Conservation (phyloP, 1,140 invertebrate genomes). For the Maconellicoccus hirsutus region DNA sequence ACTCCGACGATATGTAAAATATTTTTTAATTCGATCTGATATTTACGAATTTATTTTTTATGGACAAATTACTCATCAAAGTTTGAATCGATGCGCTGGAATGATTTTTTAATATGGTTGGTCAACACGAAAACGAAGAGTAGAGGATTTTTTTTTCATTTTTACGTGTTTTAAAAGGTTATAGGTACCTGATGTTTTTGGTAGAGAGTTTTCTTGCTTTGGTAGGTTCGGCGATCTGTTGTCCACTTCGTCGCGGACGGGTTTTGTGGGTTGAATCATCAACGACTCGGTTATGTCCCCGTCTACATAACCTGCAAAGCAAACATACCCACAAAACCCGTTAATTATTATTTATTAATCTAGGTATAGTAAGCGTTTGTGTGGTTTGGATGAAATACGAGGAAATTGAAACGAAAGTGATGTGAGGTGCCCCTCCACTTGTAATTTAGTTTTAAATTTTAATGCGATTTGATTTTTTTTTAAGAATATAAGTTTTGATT, state of each 20-base stretch:
- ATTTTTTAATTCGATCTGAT: too few species aligned
- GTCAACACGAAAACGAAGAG: too few species aligned
- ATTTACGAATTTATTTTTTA: too few species aligned
- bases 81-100: too few species aligned
- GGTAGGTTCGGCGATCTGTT: background rate
- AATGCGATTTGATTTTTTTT: too few species aligned
- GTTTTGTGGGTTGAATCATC: conserved; percentile 20
- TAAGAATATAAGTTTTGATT: too few species aligned
- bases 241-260: background rate
- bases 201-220: background rate
- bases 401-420: background rate
- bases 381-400: background rate
- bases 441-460: too few species aligned
- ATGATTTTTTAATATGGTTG: too few species aligned
- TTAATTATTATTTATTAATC: background rate
- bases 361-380: background rate
- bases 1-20: too few species aligned
- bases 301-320: conserved; percentile 19
- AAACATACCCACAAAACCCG: conserved; percentile 17
- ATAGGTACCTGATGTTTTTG: background rate
- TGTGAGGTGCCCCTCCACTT: background rate
- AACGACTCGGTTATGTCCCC: conserved; percentile 13
- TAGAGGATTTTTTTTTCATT: too few species aligned
- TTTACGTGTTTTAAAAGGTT: background rate
- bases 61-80: too few species aligned